Base-by-base conservation (phyloP, 1,140 invertebrate species). In the Drosophila ananassae region DNA sequence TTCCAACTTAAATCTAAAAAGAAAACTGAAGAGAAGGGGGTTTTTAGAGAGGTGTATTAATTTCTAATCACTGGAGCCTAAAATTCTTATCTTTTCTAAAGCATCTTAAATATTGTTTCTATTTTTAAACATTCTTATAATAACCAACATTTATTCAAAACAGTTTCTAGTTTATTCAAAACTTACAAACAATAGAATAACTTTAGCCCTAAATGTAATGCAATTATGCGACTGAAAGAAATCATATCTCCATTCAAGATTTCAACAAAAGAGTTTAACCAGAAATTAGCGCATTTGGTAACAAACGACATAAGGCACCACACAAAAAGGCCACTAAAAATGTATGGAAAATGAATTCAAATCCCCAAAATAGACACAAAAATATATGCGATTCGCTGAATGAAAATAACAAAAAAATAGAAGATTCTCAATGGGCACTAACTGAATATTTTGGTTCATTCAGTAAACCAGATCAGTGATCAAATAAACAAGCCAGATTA, bases 401-500 rank as follows among this genome's bases (percentile, higher is more conserved):
- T 73, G 63, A 44, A 64, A 51, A 58, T 17, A 17, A 17, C 17
- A 52, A 41, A n/a, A 46, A 59, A 53, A 41, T 37, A 21, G 24
- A 53, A 51, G 25, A 21, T 8, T 28, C 58, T 74, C 59, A 77
- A 82, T 81, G 69, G 72, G 46, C 44, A 52, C 69, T 12, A 74
- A 57, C 71, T 17, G 53, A 73, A 63, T 50, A 30, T 46, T 48
- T 30, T 21, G 54, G 37, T n/a, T 34, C 66, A 72, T 72, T 72
- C 55, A 72, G 55, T 34, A 60, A 67, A 67, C 53, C 37, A 69
- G 56, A 69, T 76, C 73, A 52, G 44, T 37, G 25, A 58, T 68
- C 73, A 53, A 73, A 81, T 74, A 77, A 68, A 77, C 53, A 82
- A 57, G 64, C 28, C 66, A 83, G 84, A 83, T 83, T 79, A 84